phyloP scores from a whole-genome alignment of 2,888 invertebrate genomes.

The Stenodema calcarata region DNA sequence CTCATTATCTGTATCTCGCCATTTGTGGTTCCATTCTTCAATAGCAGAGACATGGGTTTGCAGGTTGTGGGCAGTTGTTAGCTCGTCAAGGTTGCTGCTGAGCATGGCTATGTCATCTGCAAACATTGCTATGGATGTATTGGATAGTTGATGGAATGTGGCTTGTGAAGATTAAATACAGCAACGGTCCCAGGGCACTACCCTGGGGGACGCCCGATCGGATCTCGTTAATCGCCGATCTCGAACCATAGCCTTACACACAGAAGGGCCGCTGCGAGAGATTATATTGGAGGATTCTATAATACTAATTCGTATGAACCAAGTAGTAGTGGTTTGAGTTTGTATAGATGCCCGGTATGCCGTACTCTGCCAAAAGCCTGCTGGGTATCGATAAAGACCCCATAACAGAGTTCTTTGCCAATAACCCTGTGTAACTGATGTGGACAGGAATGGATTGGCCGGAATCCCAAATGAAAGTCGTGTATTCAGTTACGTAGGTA shows the following conservation, averaged over 20 bases:
- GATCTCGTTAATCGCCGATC: too few relatives aligned
- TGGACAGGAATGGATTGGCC: constrained; percentile 27
- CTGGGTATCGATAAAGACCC: constrained; percentile 11
- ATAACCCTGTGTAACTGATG: too few relatives aligned
- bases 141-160: not conserved
- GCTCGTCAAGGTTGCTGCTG: too few relatives aligned
- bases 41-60: not conserved
- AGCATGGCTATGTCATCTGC: constrained; percentile 12
- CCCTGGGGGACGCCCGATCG: too few relatives aligned
- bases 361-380: constrained; percentile 9
- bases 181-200: too few relatives aligned
- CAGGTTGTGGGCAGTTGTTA: not conserved
- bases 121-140: not conserved
- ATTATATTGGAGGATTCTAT: not conserved
- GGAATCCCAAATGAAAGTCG: constrained; percentile 49
- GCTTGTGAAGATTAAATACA: not conserved
- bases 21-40: constrained; percentile 2
- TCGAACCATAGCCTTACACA: not conserved
- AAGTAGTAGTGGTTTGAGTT: not conserved
- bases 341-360: not conserved
- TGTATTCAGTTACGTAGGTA: not conserved
- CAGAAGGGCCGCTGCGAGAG: not conserved
- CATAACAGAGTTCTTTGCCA: constrained; percentile 7
- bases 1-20: not conserved
- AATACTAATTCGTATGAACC: not conserved